Base-by-base conservation (phyloP, 1,140 invertebrate genomes). In the Gonioctena quinquepunctata region DNA sequence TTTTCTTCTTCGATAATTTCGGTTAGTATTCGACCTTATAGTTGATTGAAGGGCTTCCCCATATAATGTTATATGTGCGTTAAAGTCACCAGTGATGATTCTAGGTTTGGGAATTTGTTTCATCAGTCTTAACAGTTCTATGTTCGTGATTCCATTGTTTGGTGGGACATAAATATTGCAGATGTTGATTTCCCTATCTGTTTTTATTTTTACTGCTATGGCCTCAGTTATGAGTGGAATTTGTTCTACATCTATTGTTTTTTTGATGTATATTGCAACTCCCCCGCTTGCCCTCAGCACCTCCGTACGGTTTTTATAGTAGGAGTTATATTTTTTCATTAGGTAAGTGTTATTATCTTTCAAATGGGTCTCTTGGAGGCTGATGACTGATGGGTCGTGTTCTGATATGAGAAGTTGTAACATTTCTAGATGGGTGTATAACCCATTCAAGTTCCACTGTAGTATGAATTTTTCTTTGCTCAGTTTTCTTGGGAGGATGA, bases 31-130 rank as follows among this genome's bases (percentile, higher is more conserved):
- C 21, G 21, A 6, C 57, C 57, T 60, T 22, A 22, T 6, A 13
- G n/a, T 25, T 16, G 7, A 22, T 60, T 23, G 19, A 60, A 16
- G n/a, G 11, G 13, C n/a, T 22, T 11, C 57, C 57, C 57, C 57
- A 60, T n/a, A 26, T 18, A 16, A 60, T 27, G 21, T 60, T 60
- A 16, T 60, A n/a, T n/a, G 57, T 8, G 21, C 57, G 7, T 60
- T 60, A 22, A 60, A 60, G 23, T 60, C 57, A 8, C 57, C 57
- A 8, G 7, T 22, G 57, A 60, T 23, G 11, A 60, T 23, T n/a
- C 21, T n/a, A 23, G 57, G 57, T 25, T n/a, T 27, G 11, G 57
- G 57, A 25, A 60, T 23, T 60, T 60, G 57, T n/a, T 60, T 8
- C 13, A 60, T 11, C 16, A 60, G 57, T 18, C 8, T 22, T 22